Base-by-base conservation (phyloP, 2,113 vertebrate species). In the Monarcha castaneiventris region DNA sequence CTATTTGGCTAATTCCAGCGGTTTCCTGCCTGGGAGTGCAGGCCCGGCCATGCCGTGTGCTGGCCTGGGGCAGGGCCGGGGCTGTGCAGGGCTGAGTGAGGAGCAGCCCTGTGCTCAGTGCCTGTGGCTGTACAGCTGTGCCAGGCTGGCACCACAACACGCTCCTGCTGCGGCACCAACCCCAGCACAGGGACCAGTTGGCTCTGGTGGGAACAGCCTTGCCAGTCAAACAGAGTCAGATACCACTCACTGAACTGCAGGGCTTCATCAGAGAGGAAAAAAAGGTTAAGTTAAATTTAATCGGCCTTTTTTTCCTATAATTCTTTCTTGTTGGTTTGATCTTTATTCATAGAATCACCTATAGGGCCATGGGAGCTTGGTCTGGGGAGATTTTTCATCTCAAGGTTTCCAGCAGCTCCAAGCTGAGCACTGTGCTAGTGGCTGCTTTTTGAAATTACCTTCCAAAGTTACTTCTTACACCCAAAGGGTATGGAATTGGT, bases 21-120 rank as follows among this genome's bases (percentile, higher is more conserved):
- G 6, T 43, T 14, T 61, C 62, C 41, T 51, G 33, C 19, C 22
- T 7, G 56, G 46, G 51, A 80, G 37, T 2, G 0, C 7, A 37
- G 0, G 61, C 69, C 59, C 2, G 0, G 68, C 77, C 9, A 13
- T 39, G 77, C 61, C 1, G 1, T 12, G 39, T 35, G 54, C 54
- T 75, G 48, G n/a, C 54, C 54, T 39, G 48, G 55, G 68, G n/a
- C 61, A 27, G 32, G 8, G 67, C 76, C 19, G 43, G 48, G 54
- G 29, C 29, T 9, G 10, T 43, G 77, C 41, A 48, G 49, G 27
- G n/a, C 29, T 56, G 51, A 7, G 0, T 41, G 51, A 58, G 62
- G 44, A 44, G 46, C 46, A 68, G 83, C 26, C 44, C 44, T 43
- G 32, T 44, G 73, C 46, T 16, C 63, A 27, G 32, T 16, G 44